Evolutionary conservation across 1,140 invertebrate species (phyloP).

Genomic region (Potamilus streckersoni): DNA sequence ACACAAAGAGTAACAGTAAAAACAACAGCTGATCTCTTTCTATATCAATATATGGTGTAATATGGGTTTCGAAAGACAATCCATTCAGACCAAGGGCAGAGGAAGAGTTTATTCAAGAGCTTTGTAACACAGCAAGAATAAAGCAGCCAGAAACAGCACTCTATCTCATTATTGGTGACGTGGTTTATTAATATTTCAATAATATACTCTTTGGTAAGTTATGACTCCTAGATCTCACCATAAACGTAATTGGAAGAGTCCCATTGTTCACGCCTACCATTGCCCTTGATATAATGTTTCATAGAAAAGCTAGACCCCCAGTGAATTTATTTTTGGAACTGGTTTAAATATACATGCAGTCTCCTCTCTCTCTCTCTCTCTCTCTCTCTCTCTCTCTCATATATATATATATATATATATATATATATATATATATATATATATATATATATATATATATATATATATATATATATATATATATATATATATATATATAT

Average conservation of each 20-base stretch:
- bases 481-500: too few species aligned
- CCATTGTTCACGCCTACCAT: constrained; percentile 20
- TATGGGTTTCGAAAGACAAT: constrained; percentile 22
- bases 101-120: constrained; percentile 13
- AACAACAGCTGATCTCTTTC: constrained; percentile 20
- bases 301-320: constrained; percentile 18
- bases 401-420: too few species aligned
- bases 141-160: constrained; percentile 34
- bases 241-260: constrained; percentile 19
- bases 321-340: constrained; percentile 15
- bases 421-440: too few species aligned
- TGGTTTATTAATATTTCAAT: constrained; percentile 42
- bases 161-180: constrained; percentile 54
- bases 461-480: too few species aligned
- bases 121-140: constrained; percentile 13
- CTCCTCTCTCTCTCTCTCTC: too few species aligned
- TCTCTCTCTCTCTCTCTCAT: too few species aligned
- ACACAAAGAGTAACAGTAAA: constrained; percentile 8
- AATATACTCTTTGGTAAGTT: constrained; percentile 36
- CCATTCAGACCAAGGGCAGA: constrained; percentile 22
- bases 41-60: constrained; percentile 17
- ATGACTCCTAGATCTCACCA: constrained; percentile 23
- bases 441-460: too few species aligned
- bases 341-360: too few species aligned
- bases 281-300: constrained; percentile 34